Conservation (phyloP, 1,140 invertebrate species). For the Dinothrombium tinctorium region DNA sequence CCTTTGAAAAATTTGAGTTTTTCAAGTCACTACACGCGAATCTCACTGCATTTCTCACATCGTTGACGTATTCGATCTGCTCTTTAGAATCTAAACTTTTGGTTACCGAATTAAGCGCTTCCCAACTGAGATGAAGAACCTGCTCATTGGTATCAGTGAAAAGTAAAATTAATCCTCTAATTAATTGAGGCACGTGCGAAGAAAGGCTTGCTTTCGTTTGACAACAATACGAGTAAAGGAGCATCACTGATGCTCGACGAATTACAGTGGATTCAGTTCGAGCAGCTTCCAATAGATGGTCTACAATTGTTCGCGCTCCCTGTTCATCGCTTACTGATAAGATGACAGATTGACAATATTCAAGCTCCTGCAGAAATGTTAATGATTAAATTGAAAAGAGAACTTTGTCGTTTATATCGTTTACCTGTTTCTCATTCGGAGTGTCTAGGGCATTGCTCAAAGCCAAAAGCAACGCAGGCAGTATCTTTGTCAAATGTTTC, state of each 20-base stretch:
- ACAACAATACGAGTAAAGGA: constrained; percentile 66
- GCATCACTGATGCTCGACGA: constrained; percentile 50
- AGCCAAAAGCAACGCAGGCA: constrained; percentile 63
- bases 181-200: constrained; percentile 57
- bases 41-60: constrained; percentile 68
- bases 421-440: constrained; percentile 37
- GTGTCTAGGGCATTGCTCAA: constrained; percentile 33
- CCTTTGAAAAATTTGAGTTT: constrained; percentile 16
- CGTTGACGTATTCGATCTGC: constrained; percentile 54
- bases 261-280: constrained; percentile 30
- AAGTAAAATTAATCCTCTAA: constrained; percentile 60
- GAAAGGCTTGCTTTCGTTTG: constrained; percentile 58
- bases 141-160: constrained; percentile 54
- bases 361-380: constrained; percentile 34
- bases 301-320: constrained; percentile 63
- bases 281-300: constrained; percentile 59
- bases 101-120: constrained; percentile 65
- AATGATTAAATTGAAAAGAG: neutral
- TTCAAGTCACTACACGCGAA: constrained; percentile 69
- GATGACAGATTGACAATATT: constrained; percentile 77
- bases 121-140: constrained; percentile 62
- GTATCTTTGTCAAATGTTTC: constrained; percentile 63
- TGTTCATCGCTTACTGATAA: constrained; percentile 65
- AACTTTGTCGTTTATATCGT: constrained; percentile 1
- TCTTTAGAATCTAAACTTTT: constrained; percentile 59